Percentiles rank a stretch among this genome's conserved stretches.
Conservation (phyloP, 2,888 invertebrate genomes). For the Ophion obscuratus region DNA sequence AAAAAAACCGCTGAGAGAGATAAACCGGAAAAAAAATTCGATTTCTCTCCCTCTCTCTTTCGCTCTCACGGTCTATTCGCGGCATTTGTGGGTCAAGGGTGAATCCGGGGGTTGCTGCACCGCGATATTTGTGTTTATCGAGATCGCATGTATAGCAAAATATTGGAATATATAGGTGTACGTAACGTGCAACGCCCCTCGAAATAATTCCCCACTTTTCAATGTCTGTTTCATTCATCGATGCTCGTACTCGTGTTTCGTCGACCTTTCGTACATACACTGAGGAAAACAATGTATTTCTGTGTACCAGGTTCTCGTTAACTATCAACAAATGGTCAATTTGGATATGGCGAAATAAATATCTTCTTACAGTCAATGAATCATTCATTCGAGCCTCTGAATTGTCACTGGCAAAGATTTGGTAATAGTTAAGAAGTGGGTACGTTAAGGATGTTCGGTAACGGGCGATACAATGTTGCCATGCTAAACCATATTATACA, state of each 20-base stretch:
- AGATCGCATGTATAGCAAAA: conserved; percentile 53
- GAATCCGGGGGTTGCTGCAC: conserved; percentile 68
- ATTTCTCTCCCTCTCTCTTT: conserved; percentile 39
- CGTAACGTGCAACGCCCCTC: conserved; percentile 3
- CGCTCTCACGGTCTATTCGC: conserved; percentile 66
- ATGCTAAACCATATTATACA: too few relatives aligned
- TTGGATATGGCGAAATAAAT: too few relatives aligned
- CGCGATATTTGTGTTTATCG: conserved; percentile 66
- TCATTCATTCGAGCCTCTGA: too few relatives aligned
- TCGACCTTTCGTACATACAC: conserved; percentile 11
- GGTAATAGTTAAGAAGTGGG: too few relatives aligned
- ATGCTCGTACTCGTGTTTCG: conserved; percentile 35
- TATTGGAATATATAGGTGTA: conserved; percentile 42
- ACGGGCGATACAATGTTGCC: too few relatives aligned
- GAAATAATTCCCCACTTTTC: conserved; percentile 51
- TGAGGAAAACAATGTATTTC: too few relatives aligned
- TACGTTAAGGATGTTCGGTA: too few relatives aligned
- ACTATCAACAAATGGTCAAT: too few relatives aligned
- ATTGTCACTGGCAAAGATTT: too few relatives aligned
- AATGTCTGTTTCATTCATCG: conserved; percentile 58
- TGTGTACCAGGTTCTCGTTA: too few relatives aligned
- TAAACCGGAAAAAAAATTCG: conserved; percentile 23
- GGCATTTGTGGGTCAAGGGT: conserved; percentile 79
- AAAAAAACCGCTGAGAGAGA: conserved; percentile 29
- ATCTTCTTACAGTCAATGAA: too few relatives aligned